Base-by-base conservation (phyloP, 2,888 invertebrate species). In the Cryptocephalus moraei region DNA sequence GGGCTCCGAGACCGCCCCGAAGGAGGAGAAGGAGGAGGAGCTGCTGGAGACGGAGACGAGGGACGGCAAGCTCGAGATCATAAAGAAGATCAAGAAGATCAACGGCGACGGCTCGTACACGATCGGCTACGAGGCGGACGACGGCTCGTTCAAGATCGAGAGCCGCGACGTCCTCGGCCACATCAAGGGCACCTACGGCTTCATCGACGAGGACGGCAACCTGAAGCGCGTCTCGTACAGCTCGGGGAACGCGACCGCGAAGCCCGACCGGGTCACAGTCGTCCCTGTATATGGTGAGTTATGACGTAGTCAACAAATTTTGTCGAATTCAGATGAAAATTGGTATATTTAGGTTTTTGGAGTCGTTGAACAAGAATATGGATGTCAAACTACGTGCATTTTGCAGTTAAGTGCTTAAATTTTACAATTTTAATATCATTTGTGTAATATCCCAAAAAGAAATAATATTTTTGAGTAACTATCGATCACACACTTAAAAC, bases 91-190 rank as follows among this genome's bases (percentile, higher is more conserved):
- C 57, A 80, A 86, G 53, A 78, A 84, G 63, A 75, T 88, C 2
- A 89, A 89, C 65, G 83, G 85, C 44, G 89, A 89, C 64, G 89
- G 89, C 32, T 86, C 87, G 0, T 89, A 89, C 62, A 87, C 88
- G 0, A 86, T 86, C 52, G 89, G 89, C 1, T 89, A 86, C 62
- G 89, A 89, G 71, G 86, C 87, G 2, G 87, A 85, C 43, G 89
- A 89, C 66, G 89, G 89, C 4, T 85, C 86, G 0, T 89, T 88
- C 68, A 88, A 89, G 73, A 86, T 88, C 48, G 88, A 88, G 71
- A 88, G 84, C 61, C 74, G 87, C 52, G 86, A 86, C 67, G 84
- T 85, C 42, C 72, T 81, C 51, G 87, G 87, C 8, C 85, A 86
- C 66, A 84, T 88, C 53, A 87, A 86, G 67, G 88, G 88, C 38